Evolutionary conservation across 1,140 invertebrate genomes (phyloP).

Genomic region (Orchesella cincta): DNA sequence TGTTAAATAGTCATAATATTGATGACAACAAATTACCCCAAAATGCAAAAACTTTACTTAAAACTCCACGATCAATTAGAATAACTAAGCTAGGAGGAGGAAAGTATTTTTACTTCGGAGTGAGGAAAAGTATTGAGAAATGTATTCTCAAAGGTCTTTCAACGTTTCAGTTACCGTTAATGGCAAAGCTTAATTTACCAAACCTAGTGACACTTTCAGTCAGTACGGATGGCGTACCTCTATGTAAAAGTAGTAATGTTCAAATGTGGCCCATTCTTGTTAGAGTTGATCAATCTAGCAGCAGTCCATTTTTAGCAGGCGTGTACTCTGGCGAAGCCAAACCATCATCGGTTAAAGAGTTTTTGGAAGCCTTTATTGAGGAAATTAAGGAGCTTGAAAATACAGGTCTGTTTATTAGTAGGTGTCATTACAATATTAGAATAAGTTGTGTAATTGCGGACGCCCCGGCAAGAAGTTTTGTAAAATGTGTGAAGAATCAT

Average conservation of each 20-base stretch:
- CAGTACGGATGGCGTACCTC: slow-evolving; percentile 33
- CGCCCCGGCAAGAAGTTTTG: slow-evolving; percentile 30
- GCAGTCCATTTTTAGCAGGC: slow-evolving; percentile 13
- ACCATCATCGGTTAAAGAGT: slow-evolving; percentile 6
- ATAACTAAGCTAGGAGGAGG: background rate
- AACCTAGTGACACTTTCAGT: slow-evolving; percentile 20
- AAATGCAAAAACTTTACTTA: background rate
- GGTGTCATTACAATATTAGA: background rate
- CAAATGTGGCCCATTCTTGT: slow-evolving; percentile 38
- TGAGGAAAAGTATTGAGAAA: background rate
- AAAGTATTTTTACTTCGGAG: background rate
- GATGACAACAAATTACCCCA: background rate
- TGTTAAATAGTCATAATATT: background rate
- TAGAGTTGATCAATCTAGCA: slow-evolving; percentile 10
- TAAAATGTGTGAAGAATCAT: slow-evolving; percentile 32
- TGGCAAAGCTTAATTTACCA: background rate
- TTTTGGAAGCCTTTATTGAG: slow-evolving; percentile 10
- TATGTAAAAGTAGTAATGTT: slow-evolving; percentile 36
- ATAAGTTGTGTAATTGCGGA: slow-evolving; percentile 9
- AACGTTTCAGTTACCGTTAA: background rate
- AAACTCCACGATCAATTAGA: background rate
- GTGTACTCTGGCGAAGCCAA: slow-evolving; percentile 34
- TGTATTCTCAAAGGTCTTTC: background rate
- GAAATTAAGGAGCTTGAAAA: slow-evolving; percentile 25
- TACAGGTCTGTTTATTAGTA: background rate